Evolutionary conservation across 2,797 vertebrate species (phyloP), one percentile per base, ranked within the genome.

Genomic region (Cynopterus sphinx): DNA sequence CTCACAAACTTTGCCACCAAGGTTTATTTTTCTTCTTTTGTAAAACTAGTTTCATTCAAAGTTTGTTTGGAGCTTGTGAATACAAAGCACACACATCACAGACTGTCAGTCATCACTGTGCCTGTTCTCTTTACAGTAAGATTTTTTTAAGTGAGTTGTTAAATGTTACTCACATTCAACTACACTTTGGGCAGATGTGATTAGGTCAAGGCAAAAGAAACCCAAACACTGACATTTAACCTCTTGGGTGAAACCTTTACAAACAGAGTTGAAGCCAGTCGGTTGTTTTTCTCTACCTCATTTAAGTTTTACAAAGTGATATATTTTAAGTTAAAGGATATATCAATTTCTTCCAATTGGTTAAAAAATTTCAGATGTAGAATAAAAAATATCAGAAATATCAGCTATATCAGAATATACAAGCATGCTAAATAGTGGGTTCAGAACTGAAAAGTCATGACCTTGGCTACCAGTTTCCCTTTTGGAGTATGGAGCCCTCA

Each of bases 321-420:
- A 5, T 2, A 71, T 73, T 61, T 43, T 43, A 55, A 87, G 63
- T 70, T 74, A 87, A 90, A 77, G 84, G 74, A 86, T 21, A 68
- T 17, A 51, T 88, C 13, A 41, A 36, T 90, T 82, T 77, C 6
- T 61, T 89, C 39, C 28, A 91, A 73, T 19, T 75, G 33, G n/a
- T 81, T 90, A 74, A 86, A 49, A 17, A 91, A 3, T 5, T 17
- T 87, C 22, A 74, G 46, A 28, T 31, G 2, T 22, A 87, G 26
- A 77, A 77, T 77, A 28, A 78, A 94, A 78, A 87, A 74, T 83
- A 55, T 75, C 43, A 96, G 75, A 94, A 82, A 63, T 71, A 33
- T 7, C 31, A 75, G 11, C 31, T 75, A 33, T 86, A 89, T 28
- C 10, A 78, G n/a, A 84, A 87, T 77, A n/a, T 67, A 94, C 9